Percentiles rank a stretch among this genome's conserved stretches.
These are phyloP conservation scores for Steatornis caripensis DNA, from an alignment of 2,113 vertebrate species.

Conservation along the genomic window DNA sequence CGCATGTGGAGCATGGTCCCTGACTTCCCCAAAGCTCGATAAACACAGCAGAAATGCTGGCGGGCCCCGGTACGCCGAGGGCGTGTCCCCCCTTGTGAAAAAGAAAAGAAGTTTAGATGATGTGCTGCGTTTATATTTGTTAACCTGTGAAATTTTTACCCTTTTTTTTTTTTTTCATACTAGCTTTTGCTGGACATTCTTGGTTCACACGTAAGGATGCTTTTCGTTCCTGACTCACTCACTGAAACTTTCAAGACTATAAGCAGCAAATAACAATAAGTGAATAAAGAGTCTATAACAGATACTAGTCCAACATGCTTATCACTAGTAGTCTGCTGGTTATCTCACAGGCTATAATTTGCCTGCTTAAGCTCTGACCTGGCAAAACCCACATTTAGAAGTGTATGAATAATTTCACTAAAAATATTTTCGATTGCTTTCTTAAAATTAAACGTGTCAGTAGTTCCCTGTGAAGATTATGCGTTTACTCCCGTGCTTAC, in stretches of 20 bases:
- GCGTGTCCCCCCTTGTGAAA: background rate
- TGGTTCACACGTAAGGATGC: background rate
- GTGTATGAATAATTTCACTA: background rate
- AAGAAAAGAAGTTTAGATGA: background rate
- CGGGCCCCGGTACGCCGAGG: rapidly evolving
- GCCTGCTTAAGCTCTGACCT: background rate
- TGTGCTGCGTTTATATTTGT: background rate
- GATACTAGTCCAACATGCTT: background rate
- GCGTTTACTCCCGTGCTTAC: background rate
- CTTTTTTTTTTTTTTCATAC: background rate
- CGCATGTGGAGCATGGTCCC: background rate
- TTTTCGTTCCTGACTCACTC: background rate
- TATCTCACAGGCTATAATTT: background rate
- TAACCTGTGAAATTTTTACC: background rate
- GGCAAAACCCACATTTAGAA: background rate
- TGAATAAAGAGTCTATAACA: background rate
- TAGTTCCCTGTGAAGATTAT: background rate
- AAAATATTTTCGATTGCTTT: background rate
- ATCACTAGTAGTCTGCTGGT: background rate
- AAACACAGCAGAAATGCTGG: background rate
- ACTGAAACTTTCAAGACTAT: background rate
- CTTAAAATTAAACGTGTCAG: background rate
- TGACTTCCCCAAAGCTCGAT: constrained; percentile 59
- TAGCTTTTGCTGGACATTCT: background rate
- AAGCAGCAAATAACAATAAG: background rate